Evolutionary conservation across 2,888 invertebrate species (phyloP).

Genomic region (Drosophila planitibia): DNA sequence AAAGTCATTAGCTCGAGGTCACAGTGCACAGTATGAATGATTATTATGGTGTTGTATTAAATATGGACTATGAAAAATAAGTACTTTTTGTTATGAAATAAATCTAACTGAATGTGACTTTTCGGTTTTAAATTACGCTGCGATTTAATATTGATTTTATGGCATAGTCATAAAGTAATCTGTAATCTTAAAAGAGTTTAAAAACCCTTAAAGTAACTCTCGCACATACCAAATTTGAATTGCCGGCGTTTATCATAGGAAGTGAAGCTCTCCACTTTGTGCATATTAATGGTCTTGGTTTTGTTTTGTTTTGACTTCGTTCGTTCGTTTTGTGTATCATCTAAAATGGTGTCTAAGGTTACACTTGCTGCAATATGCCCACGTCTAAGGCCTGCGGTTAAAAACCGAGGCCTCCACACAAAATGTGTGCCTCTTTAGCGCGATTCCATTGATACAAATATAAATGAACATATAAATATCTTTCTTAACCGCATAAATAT

Average conservation of each 20-base stretch:
- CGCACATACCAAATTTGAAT: background rate
- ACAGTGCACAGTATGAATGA: background rate
- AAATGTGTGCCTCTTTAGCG: constrained; percentile 18
- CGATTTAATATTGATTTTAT: background rate
- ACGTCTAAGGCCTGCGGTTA: constrained; percentile 36
- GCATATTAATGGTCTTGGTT: background rate
- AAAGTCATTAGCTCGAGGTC: background rate
- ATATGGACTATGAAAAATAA: background rate
- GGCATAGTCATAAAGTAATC: background rate
- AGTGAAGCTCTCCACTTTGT: background rate
- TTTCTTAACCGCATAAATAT: constrained; percentile 19
- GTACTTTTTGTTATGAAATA: background rate
- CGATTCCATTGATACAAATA: constrained; percentile 36
- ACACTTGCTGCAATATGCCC: constrained; percentile 30
- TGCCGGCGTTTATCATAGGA: background rate
- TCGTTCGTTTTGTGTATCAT: constrained; percentile 18
- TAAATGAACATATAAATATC: background rate
- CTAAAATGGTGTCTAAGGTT: constrained; percentile 47
- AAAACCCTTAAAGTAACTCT: background rate
- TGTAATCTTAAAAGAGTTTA: background rate
- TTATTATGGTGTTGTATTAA: background rate
- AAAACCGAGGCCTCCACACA: constrained; percentile 19
- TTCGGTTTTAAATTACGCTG: background rate
- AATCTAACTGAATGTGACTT: background rate
- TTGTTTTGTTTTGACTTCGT: constrained; percentile 18